These are phyloP conservation scores for Dipus sagitta DNA, from an alignment of 2,797 vertebrate genomes.

Conservation along the genomic window DNA sequence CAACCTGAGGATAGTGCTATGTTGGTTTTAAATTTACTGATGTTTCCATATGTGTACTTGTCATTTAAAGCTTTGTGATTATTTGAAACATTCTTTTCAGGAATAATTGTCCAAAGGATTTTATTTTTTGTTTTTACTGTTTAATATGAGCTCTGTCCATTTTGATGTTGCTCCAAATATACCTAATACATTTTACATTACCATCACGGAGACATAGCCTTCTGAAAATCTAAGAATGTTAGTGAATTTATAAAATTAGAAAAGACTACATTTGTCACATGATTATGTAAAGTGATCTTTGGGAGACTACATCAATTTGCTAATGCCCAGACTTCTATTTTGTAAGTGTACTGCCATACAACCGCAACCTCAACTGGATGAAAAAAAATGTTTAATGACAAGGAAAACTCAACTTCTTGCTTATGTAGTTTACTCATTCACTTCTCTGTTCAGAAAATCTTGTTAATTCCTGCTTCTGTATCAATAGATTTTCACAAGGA, in stretches of 20 bases:
- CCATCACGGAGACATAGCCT: not conserved
- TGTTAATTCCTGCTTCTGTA: slow-evolving; percentile 9
- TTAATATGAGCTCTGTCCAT: slow-evolving; percentile 40
- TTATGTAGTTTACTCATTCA: not conserved
- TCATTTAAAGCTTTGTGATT: not conserved
- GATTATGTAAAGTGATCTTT: slow-evolving; percentile 66
- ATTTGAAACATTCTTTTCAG: not conserved
- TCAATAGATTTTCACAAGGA: slow-evolving; percentile 34
- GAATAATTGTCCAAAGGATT: slow-evolving; percentile 22
- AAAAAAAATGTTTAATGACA: slow-evolving; percentile 33
- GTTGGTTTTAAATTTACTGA: slow-evolving; percentile 44
- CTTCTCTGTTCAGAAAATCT: slow-evolving; percentile 17
- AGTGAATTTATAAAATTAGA: slow-evolving; percentile 61
- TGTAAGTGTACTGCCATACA: slow-evolving; percentile 54
- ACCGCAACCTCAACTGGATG: slow-evolving; percentile 15
- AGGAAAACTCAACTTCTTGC: slow-evolving; percentile 21
- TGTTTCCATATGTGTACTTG: not conserved
- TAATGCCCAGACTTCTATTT: slow-evolving; percentile 53
- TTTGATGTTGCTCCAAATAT: slow-evolving; percentile 18
- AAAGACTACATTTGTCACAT: slow-evolving; percentile 43
- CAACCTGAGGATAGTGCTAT: not conserved
- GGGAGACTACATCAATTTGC: slow-evolving; percentile 30
- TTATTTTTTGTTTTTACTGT: slow-evolving; percentile 23
- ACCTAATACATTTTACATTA: slow-evolving; percentile 37
- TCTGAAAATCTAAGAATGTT: slow-evolving; percentile 43